A percentile compares a stretch with the other conserved stretches of the same genome.
Evolutionary conservation across 2,113 vertebrate genomes (phyloP).

Genomic region (Corythoichthys haematopterus): DNA sequence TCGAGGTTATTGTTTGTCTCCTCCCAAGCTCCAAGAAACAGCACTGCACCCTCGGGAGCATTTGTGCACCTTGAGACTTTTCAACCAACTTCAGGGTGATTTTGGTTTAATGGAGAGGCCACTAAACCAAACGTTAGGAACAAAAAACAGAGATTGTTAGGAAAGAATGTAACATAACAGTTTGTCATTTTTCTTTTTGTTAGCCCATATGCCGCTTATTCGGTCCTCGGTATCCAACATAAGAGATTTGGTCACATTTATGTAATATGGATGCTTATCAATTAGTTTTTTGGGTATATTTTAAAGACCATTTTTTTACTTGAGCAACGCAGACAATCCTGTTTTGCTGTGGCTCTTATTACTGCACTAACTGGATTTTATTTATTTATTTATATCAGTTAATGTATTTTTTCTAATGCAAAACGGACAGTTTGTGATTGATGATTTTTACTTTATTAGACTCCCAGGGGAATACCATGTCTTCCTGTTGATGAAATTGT

Average conservation of each 20-base stretch:
- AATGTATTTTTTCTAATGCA: constrained; percentile 13
- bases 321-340: background rate
- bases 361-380: constrained; percentile 10
- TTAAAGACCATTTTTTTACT: background rate
- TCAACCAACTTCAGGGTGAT: constrained; percentile 39
- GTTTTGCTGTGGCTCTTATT: constrained; percentile 5
- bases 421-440: constrained; percentile 17
- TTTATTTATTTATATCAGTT: background rate
- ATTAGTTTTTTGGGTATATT: too few species aligned
- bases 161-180: constrained; percentile 46
- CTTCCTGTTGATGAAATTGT: constrained; percentile 52
- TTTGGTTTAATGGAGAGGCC: too few species aligned
- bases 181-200: constrained; percentile 30
- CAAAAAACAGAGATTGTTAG: constrained; percentile 33
- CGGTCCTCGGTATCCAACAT: background rate
- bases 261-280: constrained; percentile 7
- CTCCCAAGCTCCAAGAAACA: constrained; percentile 20
- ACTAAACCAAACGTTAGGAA: constrained; percentile 38
- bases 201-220: constrained; percentile 8
- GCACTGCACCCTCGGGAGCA: constrained; percentile 22
- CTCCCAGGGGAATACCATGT: constrained; percentile 25
- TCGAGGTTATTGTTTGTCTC: background rate
- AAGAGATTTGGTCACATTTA: background rate
- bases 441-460: constrained; percentile 28
- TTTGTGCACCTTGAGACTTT: constrained; percentile 21